Base-by-base conservation (phyloP, 2,797 vertebrate genomes). In the Apodemus agrarius region DNA sequence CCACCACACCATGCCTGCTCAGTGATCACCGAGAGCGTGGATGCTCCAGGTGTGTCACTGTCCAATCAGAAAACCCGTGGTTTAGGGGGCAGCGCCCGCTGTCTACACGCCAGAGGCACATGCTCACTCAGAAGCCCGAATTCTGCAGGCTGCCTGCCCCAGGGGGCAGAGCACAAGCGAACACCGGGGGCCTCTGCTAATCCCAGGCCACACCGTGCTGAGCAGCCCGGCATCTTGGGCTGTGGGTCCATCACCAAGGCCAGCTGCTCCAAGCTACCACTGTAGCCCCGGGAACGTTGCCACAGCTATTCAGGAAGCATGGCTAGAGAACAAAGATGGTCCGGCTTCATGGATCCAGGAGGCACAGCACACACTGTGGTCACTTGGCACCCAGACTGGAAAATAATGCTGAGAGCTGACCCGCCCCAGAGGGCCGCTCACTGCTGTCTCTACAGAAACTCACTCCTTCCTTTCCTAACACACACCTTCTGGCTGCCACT, bases 171-270 rank as follows among this genome's bases (percentile, higher is more conserved):
- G 61, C 59, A 69, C 76, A 5, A 86, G 54, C 14, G 74, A 94
- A 91, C 43, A 75, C 89, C 65, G 11, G 57, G 95, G n/a, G 80
- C 67, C 84, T 83, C 61, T 76, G 72, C 84, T 96, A 75, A 96
- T 79, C 95, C 93, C 49, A 0, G 6, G 88, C 79, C 84, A n/a
- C 21, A 10, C 13, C 13, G n/a, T 26, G 78, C 52, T 69, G 78
- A 12, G 69, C 0, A 16, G 92, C 46, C 92, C 91, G 43, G 57
- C 2, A 13, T 2, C 43, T n/a, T 24, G 29, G 78, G 81, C 85
- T 2, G 0, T 14, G 29, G 40, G 63, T 57, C 86, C 79, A 46
- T 29, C 95, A 74, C 82, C 81, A 91, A 97, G 95, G 92, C 94
- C 3, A 29, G 89, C 17, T 13, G 10, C 43, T 76, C 67, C 34